These are phyloP conservation scores for Pluvialis apricaria DNA, from an alignment of 2,113 vertebrate genomes.

Conservation along the genomic window DNA sequence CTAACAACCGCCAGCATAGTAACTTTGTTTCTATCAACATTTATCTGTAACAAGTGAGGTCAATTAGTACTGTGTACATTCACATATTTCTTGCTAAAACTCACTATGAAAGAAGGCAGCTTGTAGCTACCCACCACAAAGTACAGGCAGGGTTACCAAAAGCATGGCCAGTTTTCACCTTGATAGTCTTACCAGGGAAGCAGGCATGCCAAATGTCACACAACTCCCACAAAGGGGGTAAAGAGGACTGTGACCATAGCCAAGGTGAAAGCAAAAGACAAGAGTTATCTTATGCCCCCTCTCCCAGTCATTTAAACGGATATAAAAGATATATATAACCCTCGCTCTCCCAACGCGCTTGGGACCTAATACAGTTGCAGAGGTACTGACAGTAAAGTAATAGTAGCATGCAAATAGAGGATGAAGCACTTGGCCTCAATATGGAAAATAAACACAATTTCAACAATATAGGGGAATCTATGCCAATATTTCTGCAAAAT, in stretches of 20 bases:
- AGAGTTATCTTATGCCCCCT: accelerated
- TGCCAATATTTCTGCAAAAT: not conserved
- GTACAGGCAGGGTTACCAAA: not conserved
- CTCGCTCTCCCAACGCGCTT: not conserved
- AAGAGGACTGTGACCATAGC: not conserved
- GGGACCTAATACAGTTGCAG: not conserved
- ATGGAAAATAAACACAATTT: not conserved
- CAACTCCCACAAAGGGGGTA: not conserved
- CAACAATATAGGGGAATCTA: not conserved
- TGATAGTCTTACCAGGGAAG: not conserved
- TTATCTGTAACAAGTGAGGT: not conserved
- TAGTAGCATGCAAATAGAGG: not conserved
- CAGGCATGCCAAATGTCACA: not conserved
- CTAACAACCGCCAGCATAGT: not conserved
- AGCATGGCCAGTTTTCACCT: not conserved
- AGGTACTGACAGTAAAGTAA: not conserved
- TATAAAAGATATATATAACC: not conserved
- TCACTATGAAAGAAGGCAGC: not conserved
- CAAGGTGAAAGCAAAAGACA: not conserved
- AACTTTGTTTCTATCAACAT: not conserved
- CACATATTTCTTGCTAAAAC: not conserved
- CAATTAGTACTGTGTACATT: not conserved
- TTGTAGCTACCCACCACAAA: not conserved
- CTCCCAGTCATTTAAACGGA: not conserved
- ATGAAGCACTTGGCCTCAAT: not conserved